Conservation (phyloP, 2,797 vertebrate species). For the Pangasius mekongensis region DNA sequence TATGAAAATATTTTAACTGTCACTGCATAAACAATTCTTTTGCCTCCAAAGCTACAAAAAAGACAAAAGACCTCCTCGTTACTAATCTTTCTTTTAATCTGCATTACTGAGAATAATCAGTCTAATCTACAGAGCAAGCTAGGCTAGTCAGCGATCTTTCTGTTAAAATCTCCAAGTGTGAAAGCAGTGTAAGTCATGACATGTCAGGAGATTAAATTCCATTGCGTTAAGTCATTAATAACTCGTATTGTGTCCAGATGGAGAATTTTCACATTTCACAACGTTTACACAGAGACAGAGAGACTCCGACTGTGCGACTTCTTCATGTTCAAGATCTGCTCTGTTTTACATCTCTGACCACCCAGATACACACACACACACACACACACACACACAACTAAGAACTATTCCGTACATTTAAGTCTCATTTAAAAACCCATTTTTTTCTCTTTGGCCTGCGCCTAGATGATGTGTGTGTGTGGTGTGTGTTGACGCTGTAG, state of each 20-base stretch:
- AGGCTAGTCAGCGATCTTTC: not conserved
- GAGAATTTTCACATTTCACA: not conserved
- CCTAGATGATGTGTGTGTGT: not conserved
- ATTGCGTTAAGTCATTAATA: not conserved
- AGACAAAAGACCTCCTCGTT: not conserved
- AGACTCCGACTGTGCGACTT: not conserved
- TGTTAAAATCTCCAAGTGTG: not conserved
- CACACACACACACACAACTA: not conserved
- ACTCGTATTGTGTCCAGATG: not conserved
- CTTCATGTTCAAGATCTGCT: not conserved
- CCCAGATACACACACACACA: conserved; percentile 1
- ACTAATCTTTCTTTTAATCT: not conserved
- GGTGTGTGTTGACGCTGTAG: not conserved
- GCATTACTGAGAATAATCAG: no score
- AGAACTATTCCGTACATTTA: not conserved
- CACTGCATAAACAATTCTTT: not conserved
- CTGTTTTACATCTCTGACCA: conserved; percentile 8
- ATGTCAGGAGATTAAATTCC: conserved; percentile 2
- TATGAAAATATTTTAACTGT: no score
- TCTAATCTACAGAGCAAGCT: not conserved
- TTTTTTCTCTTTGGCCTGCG: not conserved
- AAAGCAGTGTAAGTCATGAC: not conserved
- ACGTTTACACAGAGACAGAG: not conserved
- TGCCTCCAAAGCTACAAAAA: not conserved
- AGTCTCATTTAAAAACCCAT: not conserved